These are phyloP conservation scores for Chondrilla cf. caribensis DNA, from an alignment of 37 sponge, comb jelly and placozoan species.

Conservation along the genomic window DNA sequence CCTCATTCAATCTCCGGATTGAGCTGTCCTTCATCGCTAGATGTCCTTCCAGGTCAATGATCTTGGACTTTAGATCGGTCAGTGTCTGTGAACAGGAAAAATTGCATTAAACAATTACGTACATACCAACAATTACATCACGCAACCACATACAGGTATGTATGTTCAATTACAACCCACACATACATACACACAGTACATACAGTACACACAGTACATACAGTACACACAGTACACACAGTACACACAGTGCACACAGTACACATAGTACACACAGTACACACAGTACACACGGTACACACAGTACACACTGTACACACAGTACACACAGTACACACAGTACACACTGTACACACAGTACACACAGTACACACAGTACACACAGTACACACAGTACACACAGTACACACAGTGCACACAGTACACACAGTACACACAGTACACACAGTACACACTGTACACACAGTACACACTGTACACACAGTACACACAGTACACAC, in stretches of 20 bases:
- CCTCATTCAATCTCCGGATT: background rate
- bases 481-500: background rate
- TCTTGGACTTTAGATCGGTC: conserved; percentile 15
- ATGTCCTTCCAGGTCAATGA: conserved; percentile 18
- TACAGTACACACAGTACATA: background rate
- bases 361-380: no score
- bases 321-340: no score
- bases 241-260: no score
- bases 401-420: no score
- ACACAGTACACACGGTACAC: no score
- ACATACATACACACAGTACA: background rate
- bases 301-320: background rate
- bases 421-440: background rate
- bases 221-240: no score
- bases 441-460: no score
- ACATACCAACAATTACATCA: background rate
- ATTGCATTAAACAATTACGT: background rate
- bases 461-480: background rate
- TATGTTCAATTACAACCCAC: background rate
- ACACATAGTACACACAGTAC: no score
- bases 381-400: no score
- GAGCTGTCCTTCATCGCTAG: conserved; percentile 4
- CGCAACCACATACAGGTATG: background rate
- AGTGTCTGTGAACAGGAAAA: background rate
- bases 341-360: no score